Evolutionary conservation across 2,113 vertebrate genomes (phyloP).

Genomic region (Dasypus novemcinctus): DNA sequence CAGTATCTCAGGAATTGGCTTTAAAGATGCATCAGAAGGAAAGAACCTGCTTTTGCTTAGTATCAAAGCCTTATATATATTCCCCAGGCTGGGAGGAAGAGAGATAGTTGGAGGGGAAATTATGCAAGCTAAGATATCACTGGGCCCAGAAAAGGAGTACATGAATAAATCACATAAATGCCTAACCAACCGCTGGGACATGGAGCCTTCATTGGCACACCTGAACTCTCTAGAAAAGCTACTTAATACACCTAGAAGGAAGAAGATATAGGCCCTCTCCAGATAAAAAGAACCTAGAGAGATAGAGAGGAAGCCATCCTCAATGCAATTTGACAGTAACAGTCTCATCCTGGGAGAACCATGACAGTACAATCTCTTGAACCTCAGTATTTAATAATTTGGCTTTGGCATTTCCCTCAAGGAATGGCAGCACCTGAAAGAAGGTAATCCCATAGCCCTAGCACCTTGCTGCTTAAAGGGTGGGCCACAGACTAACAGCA

Average conservation of each 20-base stretch:
- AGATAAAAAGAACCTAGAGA: neutral
- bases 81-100: neutral
- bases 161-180: neutral
- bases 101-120: neutral
- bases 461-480: neutral
- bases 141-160: neutral
- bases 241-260: neutral
- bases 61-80: no score
- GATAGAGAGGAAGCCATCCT: neutral
- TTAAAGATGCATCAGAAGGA: no score
- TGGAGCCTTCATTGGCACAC: neutral
- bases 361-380: neutral
- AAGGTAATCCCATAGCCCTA: neutral
- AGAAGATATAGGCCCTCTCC: neutral
- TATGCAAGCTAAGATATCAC: neutral
- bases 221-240: neutral
- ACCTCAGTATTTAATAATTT: neutral
- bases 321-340: neutral
- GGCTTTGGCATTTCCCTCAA: conserved; percentile 5
- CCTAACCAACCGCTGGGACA: neutral
- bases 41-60: no score
- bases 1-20: no score
- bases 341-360: neutral
- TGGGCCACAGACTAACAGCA: neutral
- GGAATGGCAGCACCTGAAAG: neutral